Evolutionary conservation across 2,797 vertebrate species (phyloP).

Genomic region (Tapera naevia): DNA sequence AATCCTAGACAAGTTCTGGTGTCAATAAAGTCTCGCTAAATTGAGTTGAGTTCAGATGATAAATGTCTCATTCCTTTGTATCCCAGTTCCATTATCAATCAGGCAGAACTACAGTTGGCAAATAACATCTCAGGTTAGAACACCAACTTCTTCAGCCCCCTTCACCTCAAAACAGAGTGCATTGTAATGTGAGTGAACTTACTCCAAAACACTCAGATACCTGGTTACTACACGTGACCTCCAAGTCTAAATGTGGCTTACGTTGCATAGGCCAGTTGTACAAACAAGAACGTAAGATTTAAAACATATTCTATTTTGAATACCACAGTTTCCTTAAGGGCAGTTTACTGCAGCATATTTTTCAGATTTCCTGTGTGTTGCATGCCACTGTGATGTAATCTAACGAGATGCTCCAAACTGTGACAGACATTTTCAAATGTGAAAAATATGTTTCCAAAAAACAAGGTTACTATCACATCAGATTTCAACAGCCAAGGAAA

Average conservation of each 20-base stretch:
- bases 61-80: constrained; percentile 28
- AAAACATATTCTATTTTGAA: constrained; percentile 74
- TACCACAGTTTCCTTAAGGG: constrained; percentile 57
- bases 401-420: constrained; percentile 56
- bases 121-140: constrained; percentile 22
- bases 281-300: constrained; percentile 70
- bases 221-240: background rate
- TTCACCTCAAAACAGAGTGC: background rate
- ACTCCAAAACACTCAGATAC: background rate
- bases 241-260: background rate
- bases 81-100: constrained; percentile 30
- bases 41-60: constrained; percentile 43
- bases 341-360: constrained; percentile 65
- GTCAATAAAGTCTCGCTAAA: constrained; percentile 58
- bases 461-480: constrained; percentile 42
- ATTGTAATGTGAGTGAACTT: background rate
- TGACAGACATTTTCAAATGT: constrained; percentile 65
- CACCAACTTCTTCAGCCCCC: background rate
- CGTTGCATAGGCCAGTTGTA: constrained; percentile 36
- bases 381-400: constrained; percentile 72
- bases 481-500: constrained; percentile 10
- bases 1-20: constrained; percentile 51
- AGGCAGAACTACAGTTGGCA: constrained; percentile 4
- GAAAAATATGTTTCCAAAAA: constrained; percentile 58
- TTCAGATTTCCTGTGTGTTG: constrained; percentile 66